phyloP scores from a whole-genome alignment of 2,888 invertebrate genomes.

The Helicoverpa assulta region DNA sequence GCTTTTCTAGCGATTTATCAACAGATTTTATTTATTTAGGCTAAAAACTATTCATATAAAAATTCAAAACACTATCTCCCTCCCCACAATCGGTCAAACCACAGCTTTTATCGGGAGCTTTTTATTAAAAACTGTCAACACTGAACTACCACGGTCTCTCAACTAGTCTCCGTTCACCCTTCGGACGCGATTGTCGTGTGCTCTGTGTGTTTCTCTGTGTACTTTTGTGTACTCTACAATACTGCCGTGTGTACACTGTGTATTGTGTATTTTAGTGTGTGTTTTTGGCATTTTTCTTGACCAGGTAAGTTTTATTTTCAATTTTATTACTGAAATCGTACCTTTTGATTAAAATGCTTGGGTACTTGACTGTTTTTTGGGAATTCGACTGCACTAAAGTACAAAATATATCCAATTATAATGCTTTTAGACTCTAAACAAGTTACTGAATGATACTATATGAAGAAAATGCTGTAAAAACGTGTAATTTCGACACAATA shows the following conservation, averaged over 20 bases:
- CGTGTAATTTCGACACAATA: conserved; percentile 7
- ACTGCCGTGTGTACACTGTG: conserved; percentile 55
- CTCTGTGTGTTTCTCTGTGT: conserved; percentile 41
- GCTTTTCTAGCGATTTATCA: background rate
- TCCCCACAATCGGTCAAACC: conserved; percentile 10
- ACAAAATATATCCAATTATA: conserved; percentile 35
- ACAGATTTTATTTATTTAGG: background rate
- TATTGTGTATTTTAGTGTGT: conserved; percentile 50
- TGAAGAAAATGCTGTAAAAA: background rate
- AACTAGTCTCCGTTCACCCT: conserved; percentile 53
- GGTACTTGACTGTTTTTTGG: conserved; percentile 33
- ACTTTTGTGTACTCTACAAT: conserved; percentile 56
- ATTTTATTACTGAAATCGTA: conserved; percentile 2
- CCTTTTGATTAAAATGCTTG: background rate
- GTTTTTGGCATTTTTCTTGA: conserved; percentile 42
- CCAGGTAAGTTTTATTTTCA: conserved; percentile 48
- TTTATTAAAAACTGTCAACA: conserved; percentile 44
- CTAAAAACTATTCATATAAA: no score
- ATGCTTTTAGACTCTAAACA: conserved; percentile 17
- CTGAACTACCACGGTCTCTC: conserved; percentile 35
- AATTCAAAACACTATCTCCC: background rate
- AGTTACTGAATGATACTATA: background rate
- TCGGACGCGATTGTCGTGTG: conserved; percentile 39
- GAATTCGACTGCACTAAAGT: conserved; percentile 2
- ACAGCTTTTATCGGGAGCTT: conserved; percentile 56